Percentiles rank a stretch among this genome's conserved stretches.
Evolutionary conservation across 2,888 invertebrate genomes (phyloP).

Genomic region (Scaptomyza caliginosa): DNA sequence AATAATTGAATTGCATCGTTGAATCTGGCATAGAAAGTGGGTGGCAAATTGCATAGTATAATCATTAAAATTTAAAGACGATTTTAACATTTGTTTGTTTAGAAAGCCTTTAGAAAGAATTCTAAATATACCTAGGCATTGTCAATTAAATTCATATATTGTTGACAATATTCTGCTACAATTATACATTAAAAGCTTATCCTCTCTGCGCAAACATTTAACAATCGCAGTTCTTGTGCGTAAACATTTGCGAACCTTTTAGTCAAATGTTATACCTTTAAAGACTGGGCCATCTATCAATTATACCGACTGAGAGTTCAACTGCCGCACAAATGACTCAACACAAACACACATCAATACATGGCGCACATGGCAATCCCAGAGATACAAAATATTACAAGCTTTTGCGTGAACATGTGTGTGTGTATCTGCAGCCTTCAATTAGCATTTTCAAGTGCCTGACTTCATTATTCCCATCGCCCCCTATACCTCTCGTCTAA

Average conservation of each 20-base stretch:
- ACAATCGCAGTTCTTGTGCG: conserved; percentile 21
- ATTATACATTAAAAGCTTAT: neutral
- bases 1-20: conserved; percentile 2
- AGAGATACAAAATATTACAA: conserved; percentile 23
- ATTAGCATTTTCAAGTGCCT: conserved; percentile 66
- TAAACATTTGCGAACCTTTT: conserved; percentile 25
- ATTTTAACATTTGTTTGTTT: too few species aligned
- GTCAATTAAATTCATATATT: neutral
- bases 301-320: conserved; percentile 16
- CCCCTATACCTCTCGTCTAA: neutral
- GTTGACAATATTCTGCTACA: neutral
- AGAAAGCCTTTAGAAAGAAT: too few species aligned
- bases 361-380: conserved; percentile 40
- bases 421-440: conserved; percentile 57
- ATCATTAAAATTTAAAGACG: neutral
- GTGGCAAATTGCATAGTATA: conserved; percentile 11
- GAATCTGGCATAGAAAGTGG: conserved; percentile 41
- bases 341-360: conserved; percentile 1
- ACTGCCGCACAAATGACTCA: conserved; percentile 37
- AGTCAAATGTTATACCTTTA: conserved; percentile 5
- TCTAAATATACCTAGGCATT: too few species aligned
- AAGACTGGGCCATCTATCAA: conserved; percentile 30
- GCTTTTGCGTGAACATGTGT: neutral
- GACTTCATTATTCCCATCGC: conserved; percentile 1
- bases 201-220: neutral